Evolutionary conservation across 2,797 vertebrate species (phyloP).

Genomic region (Okamejei kenojei): DNA sequence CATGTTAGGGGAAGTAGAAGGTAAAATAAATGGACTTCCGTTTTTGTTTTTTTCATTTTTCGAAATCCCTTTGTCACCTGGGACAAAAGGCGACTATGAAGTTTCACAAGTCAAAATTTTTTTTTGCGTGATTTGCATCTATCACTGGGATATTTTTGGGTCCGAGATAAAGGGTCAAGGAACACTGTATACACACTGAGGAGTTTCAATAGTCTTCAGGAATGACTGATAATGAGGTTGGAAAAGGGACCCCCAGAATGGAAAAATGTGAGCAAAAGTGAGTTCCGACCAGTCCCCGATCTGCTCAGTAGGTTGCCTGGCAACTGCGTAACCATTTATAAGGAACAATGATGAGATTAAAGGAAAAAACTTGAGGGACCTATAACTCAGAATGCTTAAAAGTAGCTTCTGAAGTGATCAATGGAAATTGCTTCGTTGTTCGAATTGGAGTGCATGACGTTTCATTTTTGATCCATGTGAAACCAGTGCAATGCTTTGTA

Average conservation of each 20-base stretch:
- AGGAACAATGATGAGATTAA: neutral
- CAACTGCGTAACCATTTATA: neutral
- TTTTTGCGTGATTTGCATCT: neutral
- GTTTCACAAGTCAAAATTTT: neutral
- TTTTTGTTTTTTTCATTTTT: neutral
- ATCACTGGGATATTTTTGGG: neutral
- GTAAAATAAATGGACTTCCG: neutral
- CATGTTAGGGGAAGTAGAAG: too few species aligned
- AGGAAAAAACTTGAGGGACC: neutral
- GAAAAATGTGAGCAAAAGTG: neutral
- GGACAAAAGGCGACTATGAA: neutral
- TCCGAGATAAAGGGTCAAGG: neutral
- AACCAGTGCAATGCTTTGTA: neutral
- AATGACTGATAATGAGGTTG: neutral
- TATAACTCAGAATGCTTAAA: neutral
- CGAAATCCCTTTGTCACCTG: too few species aligned
- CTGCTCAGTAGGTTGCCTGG: neutral
- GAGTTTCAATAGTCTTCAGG: neutral
- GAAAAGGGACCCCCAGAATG: neutral
- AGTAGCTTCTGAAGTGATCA: neutral
- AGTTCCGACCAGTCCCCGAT: neutral
- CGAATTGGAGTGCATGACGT: neutral
- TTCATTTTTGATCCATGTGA: neutral
- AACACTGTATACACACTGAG: neutral
- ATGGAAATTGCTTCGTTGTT: neutral